Base-by-base conservation (phyloP, 2,797 vertebrate species). In the Hozukius guyotensis region DNA sequence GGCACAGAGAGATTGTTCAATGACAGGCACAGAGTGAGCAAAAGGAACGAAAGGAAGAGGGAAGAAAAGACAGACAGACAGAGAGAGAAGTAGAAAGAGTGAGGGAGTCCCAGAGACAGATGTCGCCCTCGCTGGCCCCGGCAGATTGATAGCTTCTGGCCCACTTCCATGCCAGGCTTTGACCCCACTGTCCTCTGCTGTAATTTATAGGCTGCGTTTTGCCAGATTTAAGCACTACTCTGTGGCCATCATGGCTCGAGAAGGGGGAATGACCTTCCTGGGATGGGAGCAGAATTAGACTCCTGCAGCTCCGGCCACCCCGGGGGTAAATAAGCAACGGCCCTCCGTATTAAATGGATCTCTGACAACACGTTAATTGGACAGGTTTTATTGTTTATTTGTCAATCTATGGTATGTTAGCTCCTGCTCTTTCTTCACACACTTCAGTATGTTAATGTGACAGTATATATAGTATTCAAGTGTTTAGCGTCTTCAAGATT, bases 131-230 rank as follows among this genome's bases (percentile, higher is more conserved):
- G 49, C 90, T 87, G 87, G 90, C 90, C 93, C 85, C 78, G 8
- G 84, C 93, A 94, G 95, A 96, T 96, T 95, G 95, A 96, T 95
- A 87, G 92, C 88, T 93, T 86, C 92, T 96, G 96, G 95, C 95
- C 86, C 82, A 82, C 78, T 93, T 96, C 95, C 96, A 95, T 91
- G 81, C 88, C 90, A 92, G 88, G 92, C 92, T 94, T 87, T 95
- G 95, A 96, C 96, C 95, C 89, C 84, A 91, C 93, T 92, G 95
- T 96, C 95, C 95, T 96, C 91, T 95, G 95, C 92, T 92, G 92
- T 95, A 95, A 96, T 96, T 96, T 95, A 95, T 95, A 92, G 94
- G 92, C 93, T 92, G 92, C 88, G 77, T 95, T 95, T 96, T 94
- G 89, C 93, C 92, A 95, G 94, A 95, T 96, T 96, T 95, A 96